phyloP scores from a whole-genome alignment of 2,113 vertebrate species.

The Cephalopholis sonnerati region DNA sequence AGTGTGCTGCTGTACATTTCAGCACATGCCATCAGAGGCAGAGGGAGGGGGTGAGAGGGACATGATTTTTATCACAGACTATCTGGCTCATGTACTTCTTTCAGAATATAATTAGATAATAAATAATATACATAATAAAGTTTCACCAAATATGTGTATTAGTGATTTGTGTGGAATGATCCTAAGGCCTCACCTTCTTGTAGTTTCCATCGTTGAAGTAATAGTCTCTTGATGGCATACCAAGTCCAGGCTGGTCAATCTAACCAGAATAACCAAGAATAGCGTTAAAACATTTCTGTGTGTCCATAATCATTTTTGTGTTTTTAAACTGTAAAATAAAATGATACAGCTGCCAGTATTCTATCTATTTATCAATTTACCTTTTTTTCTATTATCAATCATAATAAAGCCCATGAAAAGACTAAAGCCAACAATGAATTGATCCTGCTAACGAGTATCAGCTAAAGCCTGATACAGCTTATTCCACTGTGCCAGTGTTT shows the following conservation, averaged over 20 bases:
- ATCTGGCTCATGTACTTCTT: too few species aligned
- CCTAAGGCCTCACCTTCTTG: slow-evolving; percentile 83
- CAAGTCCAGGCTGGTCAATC: slow-evolving; percentile 95
- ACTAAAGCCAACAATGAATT: not conserved
- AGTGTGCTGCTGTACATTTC: too few species aligned
- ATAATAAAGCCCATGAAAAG: not conserved
- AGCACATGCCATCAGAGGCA: too few species aligned
- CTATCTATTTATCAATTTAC: not conserved
- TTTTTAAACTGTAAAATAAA: not conserved
- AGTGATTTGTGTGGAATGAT: slow-evolving; percentile 1
- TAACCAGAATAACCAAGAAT: slow-evolving; percentile 70
- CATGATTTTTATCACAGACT: too few species aligned
- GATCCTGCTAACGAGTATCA: not conserved
- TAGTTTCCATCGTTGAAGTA: slow-evolving; percentile 92
- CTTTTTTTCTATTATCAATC: too few species aligned
- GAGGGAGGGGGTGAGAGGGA: too few species aligned
- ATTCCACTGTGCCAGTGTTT: not conserved
- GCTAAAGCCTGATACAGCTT: not conserved
- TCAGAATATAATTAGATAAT: too few species aligned
- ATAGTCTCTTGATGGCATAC: slow-evolving; percentile 97
- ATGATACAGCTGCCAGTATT: not conserved
- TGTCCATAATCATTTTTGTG: not conserved
- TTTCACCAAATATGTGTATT: too few species aligned
- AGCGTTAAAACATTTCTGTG: not conserved
- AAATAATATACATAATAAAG: too few species aligned